These are phyloP conservation scores for Ondatra zibethicus DNA, from an alignment of 2,113 vertebrate species.

Conservation along the genomic window DNA sequence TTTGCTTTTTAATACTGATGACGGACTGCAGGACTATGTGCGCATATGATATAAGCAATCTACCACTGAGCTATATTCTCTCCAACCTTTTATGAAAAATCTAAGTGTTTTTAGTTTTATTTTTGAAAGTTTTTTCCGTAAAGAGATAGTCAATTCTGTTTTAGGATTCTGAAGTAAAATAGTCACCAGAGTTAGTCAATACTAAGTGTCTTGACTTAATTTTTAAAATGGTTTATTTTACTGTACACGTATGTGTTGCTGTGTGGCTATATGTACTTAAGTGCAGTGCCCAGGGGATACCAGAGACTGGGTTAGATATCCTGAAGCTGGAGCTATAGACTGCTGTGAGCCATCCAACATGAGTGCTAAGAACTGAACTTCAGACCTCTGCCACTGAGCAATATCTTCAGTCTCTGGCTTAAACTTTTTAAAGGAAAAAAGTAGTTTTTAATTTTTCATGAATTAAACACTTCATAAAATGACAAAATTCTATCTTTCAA, in stretches of 20 bases:
- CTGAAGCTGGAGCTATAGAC: neutral
- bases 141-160: neutral
- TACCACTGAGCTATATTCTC: neutral
- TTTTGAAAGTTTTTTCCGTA: neutral
- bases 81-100: conserved; percentile 19
- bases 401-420: neutral
- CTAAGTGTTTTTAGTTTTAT: neutral
- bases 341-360: neutral
- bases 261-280: neutral
- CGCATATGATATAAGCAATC: neutral
- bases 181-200: neutral
- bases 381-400: neutral
- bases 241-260: neutral
- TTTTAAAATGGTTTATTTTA: neutral
- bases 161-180: conserved; percentile 51
- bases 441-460: neutral
- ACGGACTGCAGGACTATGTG: neutral
- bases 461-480: neutral
- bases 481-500: neutral
- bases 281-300: neutral
- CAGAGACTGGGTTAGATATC: neutral
- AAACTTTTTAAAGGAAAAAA: neutral
- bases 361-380: neutral
- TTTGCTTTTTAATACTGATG: neutral
- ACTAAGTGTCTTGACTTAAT: neutral